phyloP scores from a whole-genome alignment of 2,113 vertebrate species.

The Phrynocephalus versicolor region DNA sequence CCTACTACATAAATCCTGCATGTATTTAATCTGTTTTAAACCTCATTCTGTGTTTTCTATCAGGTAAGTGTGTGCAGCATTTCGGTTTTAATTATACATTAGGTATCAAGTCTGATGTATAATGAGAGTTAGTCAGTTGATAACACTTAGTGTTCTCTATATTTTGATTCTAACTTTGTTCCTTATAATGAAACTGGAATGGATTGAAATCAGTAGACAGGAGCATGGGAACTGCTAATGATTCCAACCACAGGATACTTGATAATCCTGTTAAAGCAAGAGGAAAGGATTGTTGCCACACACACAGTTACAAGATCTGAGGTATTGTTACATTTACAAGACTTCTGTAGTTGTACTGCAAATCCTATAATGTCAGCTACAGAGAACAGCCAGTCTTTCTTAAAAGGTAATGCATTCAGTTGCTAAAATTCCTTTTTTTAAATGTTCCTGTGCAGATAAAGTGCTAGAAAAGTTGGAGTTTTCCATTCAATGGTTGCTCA shows the following conservation, averaged over 20 bases:
- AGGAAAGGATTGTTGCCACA: conserved; percentile 1
- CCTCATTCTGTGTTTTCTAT: not conserved
- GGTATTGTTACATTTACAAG: conserved; percentile 28
- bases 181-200: not conserved
- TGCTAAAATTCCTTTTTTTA: not conserved
- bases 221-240: not conserved
- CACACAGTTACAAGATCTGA: not conserved
- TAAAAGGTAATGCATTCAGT: not conserved
- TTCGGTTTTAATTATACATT: not conserved
- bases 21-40: not conserved
- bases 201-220: conserved; percentile 2
- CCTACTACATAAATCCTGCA: not conserved
- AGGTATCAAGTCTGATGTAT: not conserved
- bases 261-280: conserved; percentile 17
- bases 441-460: not conserved
- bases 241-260: conserved; percentile 13
- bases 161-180: not conserved
- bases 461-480: not conserved
- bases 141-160: not conserved
- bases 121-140: not conserved
- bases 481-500: not conserved
- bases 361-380: not conserved
- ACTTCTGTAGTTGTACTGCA: not conserved
- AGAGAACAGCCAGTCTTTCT: not conserved
- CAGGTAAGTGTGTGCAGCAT: not conserved